Conservation (phyloP, 1,140 invertebrate genomes). For the Mercenaria mercenaria region DNA sequence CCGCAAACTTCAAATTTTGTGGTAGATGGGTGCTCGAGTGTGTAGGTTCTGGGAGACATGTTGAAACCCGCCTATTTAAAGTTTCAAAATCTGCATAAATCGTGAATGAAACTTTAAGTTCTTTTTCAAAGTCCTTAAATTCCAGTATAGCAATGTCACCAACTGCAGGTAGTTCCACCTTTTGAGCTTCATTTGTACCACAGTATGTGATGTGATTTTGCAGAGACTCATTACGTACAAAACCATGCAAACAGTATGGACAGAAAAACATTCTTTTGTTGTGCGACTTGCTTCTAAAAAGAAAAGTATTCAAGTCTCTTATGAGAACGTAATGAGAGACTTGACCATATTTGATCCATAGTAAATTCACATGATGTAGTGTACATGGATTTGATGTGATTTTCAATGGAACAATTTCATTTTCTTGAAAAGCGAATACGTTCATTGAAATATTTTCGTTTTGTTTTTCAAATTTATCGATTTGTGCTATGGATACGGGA, state of each 20-base stretch:
- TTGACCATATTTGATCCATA: not conserved
- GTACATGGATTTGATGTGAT: not conserved
- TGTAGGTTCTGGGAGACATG: not conserved
- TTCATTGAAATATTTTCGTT: conserved; percentile 13
- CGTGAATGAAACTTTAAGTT: not conserved
- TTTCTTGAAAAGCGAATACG: conserved; percentile 4
- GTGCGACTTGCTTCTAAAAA: not conserved
- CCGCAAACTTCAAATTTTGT: conserved; percentile 57
- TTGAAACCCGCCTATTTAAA: not conserved
- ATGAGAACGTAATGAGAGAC: not conserved
- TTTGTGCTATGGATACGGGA: not conserved
- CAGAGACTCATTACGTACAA: no score
- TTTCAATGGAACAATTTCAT: conserved; percentile 2
- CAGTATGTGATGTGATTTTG: no score
- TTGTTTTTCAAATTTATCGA: conserved; percentile 4
- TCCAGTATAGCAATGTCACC: not conserved
- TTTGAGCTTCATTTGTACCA: not conserved
- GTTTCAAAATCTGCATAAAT: conserved; percentile 37
- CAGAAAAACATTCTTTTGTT: not conserved
- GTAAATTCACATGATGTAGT: not conserved
- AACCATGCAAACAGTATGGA: not conserved
- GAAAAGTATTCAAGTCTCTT: not conserved
- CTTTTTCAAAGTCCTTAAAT: not conserved
- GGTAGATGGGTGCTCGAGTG: not conserved
- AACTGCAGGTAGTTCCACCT: not conserved